Base-by-base conservation (phyloP, 1,140 invertebrate genomes). In the Nylanderia fulva region DNA sequence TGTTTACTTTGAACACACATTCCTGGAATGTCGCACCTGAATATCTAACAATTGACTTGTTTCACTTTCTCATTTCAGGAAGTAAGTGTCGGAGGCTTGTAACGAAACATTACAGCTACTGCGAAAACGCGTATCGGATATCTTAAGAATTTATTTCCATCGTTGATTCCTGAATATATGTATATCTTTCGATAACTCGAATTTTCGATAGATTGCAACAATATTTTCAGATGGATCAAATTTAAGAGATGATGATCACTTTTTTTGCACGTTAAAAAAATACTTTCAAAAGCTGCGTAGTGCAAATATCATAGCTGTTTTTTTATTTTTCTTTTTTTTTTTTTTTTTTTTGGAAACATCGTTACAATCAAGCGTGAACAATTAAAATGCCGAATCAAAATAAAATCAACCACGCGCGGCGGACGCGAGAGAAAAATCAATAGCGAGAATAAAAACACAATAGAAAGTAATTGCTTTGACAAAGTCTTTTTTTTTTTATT, bases 51-150 rank as follows among this genome's bases (percentile, higher is more conserved):
- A 82, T 24, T 74, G 75, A 48, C 68, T 90, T 88, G 60, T 83
- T 80, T 76, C 82, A 27, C 89, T 92, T 92, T 89, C 61, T 92
- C 58, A 88, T 93, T 93, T 60, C 93, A 94, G 93, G 92, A 94
- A 94, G 93, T 94, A 93, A 94, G 93, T 94, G 90, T 87, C 88
- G 84, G 87, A 77, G 69, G 72, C 84, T 80, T 83, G 68, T 88
- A 63, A 76, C 56, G 68, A 54, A n/a, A 48, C 42, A 77, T 56
- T 75, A 39, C 61, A 63, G 84, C 71, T 48, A 77, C 33, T 64
- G 52, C 29, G 71, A 79, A 72, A 66, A 61, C 42, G 68, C 87
- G 74, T n/a, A n/a, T 60, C 75, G 63, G 52, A 86, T 48, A 18
- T 33, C 45, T 27, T 42, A 60, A 39, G 24, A 60, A 39, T 27